Conservation (phyloP, 2,797 vertebrate genomes). For the Silurus lanzhouensis region DNA sequence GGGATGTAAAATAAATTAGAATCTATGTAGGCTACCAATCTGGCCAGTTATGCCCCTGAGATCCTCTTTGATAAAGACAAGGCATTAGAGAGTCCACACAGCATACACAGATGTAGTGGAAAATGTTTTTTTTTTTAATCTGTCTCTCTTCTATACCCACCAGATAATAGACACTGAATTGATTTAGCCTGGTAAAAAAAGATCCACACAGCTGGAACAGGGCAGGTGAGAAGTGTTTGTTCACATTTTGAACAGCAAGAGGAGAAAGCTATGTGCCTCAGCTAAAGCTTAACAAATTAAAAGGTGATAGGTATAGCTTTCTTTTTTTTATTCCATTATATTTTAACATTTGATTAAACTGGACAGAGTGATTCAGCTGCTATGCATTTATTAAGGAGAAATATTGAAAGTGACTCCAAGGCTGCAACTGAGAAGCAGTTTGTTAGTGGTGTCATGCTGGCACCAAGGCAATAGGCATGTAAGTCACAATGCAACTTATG, state of each 20-base stretch:
- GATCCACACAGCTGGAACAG: not conserved
- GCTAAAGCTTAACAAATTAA: not conserved
- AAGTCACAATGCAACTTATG: not conserved
- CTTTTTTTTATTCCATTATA: not conserved
- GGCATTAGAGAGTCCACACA: constrained; percentile 5
- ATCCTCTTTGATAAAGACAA: constrained; percentile 8
- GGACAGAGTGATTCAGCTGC: not conserved
- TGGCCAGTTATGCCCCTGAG: constrained; percentile 11
- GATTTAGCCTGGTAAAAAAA: constrained; percentile 5
- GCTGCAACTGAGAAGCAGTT: not conserved
- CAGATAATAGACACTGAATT: not conserved
- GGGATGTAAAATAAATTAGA: constrained; percentile 8
- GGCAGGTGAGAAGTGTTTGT: constrained; percentile 1
- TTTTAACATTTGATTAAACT: too few species aligned
- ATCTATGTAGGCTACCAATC: constrained; percentile 8
- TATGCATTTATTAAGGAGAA: not conserved
- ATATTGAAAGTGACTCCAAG: not conserved
- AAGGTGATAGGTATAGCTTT: not conserved
- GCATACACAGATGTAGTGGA: constrained; percentile 14
- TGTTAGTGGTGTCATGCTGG: not conserved
- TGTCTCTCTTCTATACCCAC: not conserved
- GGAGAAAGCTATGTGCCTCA: not conserved
- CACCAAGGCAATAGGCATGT: not conserved
- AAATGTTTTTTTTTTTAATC: constrained; percentile 8
- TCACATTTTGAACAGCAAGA: not conserved